These are phyloP conservation scores for Lasiommata megera DNA, from an alignment of 2,888 invertebrate species.

Conservation along the genomic window DNA sequence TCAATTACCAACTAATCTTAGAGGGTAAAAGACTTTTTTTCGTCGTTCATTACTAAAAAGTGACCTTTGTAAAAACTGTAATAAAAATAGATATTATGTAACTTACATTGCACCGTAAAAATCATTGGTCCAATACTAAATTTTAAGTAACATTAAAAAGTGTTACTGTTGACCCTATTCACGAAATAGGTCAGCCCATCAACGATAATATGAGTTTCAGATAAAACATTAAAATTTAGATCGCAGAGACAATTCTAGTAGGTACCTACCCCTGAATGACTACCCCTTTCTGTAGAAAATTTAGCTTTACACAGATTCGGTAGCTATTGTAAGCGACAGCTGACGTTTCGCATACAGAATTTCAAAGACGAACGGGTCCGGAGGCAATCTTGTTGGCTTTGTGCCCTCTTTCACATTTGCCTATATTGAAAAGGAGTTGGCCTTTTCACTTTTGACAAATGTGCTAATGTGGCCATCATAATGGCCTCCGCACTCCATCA, in stretches of 20 bases:
- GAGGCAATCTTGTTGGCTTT: conserved; percentile 30
- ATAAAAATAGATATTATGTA: no score
- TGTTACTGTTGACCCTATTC: neutral
- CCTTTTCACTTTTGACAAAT: conserved; percentile 31
- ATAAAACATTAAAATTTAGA: conserved; percentile 3
- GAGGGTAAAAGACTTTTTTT: no score
- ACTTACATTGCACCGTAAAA: neutral
- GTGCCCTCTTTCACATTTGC: conserved; percentile 21
- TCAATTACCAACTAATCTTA: no score
- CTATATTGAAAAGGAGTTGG: conserved; percentile 7
- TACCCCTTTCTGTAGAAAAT: neutral
- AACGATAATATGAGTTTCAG: neutral
- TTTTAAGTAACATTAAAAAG: neutral
- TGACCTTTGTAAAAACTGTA: no score
- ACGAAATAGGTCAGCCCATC: conserved; percentile 1
- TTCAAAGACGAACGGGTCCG: conserved; percentile 22
- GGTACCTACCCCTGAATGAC: neutral
- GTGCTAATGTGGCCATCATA: conserved; percentile 16
- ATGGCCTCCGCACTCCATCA: no score
- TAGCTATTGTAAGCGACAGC: conserved; percentile 3
- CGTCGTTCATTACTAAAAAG: no score
- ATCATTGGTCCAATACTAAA: neutral
- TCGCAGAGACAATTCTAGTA: neutral
- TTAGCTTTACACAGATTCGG: conserved; percentile 8
- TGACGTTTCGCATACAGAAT: conserved; percentile 17